Evolutionary conservation across 1,140 invertebrate species (phyloP), one percentile per base, ranked within the genome.

Genomic region (Brachionus asplanchnoidis): DNA sequence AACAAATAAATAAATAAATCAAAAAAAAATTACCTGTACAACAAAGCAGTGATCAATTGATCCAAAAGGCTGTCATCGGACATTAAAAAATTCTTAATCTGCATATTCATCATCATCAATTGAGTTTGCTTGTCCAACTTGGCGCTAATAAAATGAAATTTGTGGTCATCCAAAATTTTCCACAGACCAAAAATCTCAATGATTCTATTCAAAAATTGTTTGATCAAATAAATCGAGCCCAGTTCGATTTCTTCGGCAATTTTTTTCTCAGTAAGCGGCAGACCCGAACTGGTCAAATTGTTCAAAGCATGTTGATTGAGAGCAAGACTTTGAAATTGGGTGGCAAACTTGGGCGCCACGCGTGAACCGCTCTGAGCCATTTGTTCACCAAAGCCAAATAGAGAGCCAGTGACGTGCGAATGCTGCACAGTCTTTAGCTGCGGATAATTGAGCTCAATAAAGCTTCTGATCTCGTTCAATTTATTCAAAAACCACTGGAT

Each of bases 181-280:
- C 96, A 97, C n/a, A 99, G 90, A 32, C 94, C 94, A 44, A 98
- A 90, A 86, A 97, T 94, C 91, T 99, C 96, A 87, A 94, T 94
- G 3, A 94, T 92, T 87, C 95, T 93, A 84, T 92, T 92, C 28
- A 96, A 92, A 86, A 97, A 93, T 46, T 93, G 91, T 88, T 93
- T 93, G 1, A 97, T 88, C 20, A 94, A 92, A 84, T 93, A 92
- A 32, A 97, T 89, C 0, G 95, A 96, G 86, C 93, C 92, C 86
- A 65, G 3, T 46, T 82, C 79, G 44, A 91, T 89, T 68, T 87
- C 88, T 87, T 84, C 12, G 85, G 84, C 46, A 26, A 73, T 36
- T 28, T 85, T 66, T 56, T 86, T 46, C 23, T 56, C 78, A 50
- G 53, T 32, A 40, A 53, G 12, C 2, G 87, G 44, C 84, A 77